A percentile compares a stretch with the other conserved stretches of the same genome.
These are phyloP conservation scores for Sylvilagus floridanus DNA, from an alignment of 2,797 vertebrate species.

Conservation along the genomic window DNA sequence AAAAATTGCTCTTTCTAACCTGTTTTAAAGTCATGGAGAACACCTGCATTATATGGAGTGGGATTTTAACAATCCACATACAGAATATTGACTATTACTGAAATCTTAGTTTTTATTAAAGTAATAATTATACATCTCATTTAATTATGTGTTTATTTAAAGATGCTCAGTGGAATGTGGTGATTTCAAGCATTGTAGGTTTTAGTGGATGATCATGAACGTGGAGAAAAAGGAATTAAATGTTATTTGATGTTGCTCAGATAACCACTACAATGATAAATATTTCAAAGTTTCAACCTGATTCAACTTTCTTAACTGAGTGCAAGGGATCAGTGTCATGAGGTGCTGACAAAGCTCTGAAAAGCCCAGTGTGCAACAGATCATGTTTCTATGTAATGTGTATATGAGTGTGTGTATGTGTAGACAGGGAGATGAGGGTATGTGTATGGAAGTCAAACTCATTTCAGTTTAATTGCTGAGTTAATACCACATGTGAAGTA, in stretches of 20 bases:
- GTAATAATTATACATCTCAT: not conserved
- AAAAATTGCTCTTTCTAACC: not conserved
- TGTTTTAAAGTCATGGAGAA: not conserved
- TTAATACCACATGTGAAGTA: not conserved
- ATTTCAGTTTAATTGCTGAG: not conserved
- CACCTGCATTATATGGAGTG: not conserved
- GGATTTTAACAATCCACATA: fast-evolving
- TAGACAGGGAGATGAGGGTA: not conserved
- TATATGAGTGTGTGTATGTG: not conserved
- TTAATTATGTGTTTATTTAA: not conserved
- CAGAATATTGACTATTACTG: not conserved
- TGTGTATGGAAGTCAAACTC: not conserved
- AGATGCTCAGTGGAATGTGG: not conserved
- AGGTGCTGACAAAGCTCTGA: not conserved
- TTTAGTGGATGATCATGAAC: not conserved
- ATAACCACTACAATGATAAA: not conserved
- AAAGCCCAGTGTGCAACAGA: not conserved
- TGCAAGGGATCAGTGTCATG: not conserved
- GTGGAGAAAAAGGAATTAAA: not conserved
- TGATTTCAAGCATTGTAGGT: not conserved
- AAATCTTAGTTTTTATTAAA: not conserved
- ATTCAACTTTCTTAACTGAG: not conserved
- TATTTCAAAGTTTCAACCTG: not conserved
- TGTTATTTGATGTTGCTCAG: not conserved
- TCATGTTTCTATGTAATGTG: not conserved